These are phyloP conservation scores for Scolopax rusticola DNA, from an alignment of 2,797 vertebrate genomes.

Conservation along the genomic window DNA sequence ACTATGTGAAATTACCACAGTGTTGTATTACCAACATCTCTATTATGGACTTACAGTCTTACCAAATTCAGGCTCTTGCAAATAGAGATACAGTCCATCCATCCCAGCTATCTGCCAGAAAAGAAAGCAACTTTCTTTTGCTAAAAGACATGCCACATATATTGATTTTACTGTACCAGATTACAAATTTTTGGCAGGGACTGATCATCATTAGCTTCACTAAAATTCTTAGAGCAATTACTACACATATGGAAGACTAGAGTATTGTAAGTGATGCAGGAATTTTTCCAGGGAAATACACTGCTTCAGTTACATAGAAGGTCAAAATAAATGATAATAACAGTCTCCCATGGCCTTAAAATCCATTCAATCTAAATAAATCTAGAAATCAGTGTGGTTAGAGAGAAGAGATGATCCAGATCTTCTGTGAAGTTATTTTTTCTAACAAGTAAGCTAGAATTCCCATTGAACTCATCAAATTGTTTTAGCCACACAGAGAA, in stretches of 20 bases:
- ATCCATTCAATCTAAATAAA: not conserved
- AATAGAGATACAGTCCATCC: not conserved
- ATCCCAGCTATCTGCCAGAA: not conserved
- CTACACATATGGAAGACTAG: not conserved
- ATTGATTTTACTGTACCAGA: not conserved
- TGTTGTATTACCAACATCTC: not conserved
- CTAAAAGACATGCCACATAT: not conserved
- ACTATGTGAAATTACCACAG: not conserved
- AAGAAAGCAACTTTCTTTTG: not conserved
- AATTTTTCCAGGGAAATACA: not conserved
- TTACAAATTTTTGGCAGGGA: not conserved
- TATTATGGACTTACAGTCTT: not conserved
- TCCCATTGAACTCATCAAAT: rapidly evolving
- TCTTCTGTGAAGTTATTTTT: not conserved
- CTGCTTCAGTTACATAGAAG: not conserved
- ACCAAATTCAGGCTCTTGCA: not conserved
- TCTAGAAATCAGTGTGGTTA: not conserved
- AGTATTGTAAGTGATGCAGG: not conserved
- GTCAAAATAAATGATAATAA: not conserved
- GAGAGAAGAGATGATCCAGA: not conserved
- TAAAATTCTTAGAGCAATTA: not conserved
- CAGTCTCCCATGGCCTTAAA: not conserved
- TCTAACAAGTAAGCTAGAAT: not conserved
- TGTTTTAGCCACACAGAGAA: not conserved
- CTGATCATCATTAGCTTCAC: not conserved